A percentile compares a stretch with the other conserved stretches of the same genome.
phyloP scores from a whole-genome alignment of 2,113 vertebrate species.

The Gopherus flavomarginatus region DNA sequence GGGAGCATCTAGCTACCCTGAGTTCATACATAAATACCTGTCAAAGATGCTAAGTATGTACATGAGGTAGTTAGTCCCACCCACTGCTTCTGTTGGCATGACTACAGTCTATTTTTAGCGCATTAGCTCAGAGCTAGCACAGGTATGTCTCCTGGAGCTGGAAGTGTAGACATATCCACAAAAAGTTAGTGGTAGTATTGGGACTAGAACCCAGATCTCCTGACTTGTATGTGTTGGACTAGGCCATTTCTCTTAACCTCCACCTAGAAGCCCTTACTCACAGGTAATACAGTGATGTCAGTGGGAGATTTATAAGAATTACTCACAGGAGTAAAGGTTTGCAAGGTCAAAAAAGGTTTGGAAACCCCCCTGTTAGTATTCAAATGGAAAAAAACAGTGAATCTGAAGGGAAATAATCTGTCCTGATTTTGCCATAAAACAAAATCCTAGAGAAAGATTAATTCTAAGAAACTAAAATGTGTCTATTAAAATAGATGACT shows the following conservation, averaged over 20 bases:
- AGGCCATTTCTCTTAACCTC: background rate
- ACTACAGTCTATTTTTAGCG: background rate
- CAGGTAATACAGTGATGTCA: background rate
- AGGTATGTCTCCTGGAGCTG: background rate
- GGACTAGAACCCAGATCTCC: background rate
- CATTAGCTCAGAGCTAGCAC: background rate
- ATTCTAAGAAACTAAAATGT: conserved; percentile 32
- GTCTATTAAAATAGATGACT: conserved; percentile 27
- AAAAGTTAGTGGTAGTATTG: background rate
- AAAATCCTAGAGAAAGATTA: conserved; percentile 10
- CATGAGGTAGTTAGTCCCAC: background rate
- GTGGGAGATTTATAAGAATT: background rate
- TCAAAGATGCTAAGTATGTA: background rate
- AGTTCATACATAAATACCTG: background rate
- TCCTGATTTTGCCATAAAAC: conserved; percentile 32
- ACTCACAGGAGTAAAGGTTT: background rate
- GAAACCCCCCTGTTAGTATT: background rate
- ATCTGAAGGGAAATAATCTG: conserved; percentile 1
- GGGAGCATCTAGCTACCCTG: background rate
- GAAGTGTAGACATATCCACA: background rate
- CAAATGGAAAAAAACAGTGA: conserved; percentile 11
- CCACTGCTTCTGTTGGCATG: background rate
- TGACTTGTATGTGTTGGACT: background rate
- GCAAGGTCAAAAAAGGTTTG: background rate
- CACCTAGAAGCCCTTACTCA: background rate